A percentile compares a stretch with the other conserved stretches of the same genome.
Evolutionary conservation across 2,113 vertebrate species (phyloP).

Genomic region (Buteo buteo): DNA sequence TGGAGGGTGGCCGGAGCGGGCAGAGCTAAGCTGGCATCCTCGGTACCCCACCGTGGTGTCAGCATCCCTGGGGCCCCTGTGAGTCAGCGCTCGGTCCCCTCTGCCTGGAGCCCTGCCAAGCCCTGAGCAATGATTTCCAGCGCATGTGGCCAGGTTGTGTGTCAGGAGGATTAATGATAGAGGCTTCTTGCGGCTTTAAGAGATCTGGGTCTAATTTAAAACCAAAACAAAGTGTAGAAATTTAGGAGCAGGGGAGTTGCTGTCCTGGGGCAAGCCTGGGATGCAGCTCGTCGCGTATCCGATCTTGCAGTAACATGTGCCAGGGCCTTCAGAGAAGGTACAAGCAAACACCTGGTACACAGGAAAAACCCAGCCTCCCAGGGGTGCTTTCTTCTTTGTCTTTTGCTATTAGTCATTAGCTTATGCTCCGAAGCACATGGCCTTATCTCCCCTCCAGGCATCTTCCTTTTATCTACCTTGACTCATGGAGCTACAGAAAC

Average conservation of each 20-base stretch:
- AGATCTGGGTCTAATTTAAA: conserved; percentile 55
- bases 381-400: conserved; percentile 55
- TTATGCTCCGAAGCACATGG: conserved; percentile 58
- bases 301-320: conserved; percentile 50
- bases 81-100: not conserved
- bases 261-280: conserved; percentile 42
- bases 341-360: conserved; percentile 48
- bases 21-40: not conserved
- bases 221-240: conserved; percentile 41
- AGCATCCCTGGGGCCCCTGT: not conserved
- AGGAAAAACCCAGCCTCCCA: conserved; percentile 53
- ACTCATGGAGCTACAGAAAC: conserved; percentile 50
- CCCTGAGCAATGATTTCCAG: conserved; percentile 53
- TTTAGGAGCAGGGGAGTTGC: conserved; percentile 37
- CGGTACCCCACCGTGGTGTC: not conserved
- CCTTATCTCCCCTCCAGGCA: conserved; percentile 59
- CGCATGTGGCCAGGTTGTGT: conserved; percentile 23
- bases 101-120: conserved; percentile 8
- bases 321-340: conserved; percentile 56
- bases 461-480: conserved; percentile 60
- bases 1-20: not conserved
- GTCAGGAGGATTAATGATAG: conserved; percentile 48
- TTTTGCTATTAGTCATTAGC: conserved; percentile 61
- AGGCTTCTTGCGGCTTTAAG: not conserved
- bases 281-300: not conserved